Base-by-base conservation (phyloP, 2,888 invertebrate species). In the Aplocera efformata region DNA sequence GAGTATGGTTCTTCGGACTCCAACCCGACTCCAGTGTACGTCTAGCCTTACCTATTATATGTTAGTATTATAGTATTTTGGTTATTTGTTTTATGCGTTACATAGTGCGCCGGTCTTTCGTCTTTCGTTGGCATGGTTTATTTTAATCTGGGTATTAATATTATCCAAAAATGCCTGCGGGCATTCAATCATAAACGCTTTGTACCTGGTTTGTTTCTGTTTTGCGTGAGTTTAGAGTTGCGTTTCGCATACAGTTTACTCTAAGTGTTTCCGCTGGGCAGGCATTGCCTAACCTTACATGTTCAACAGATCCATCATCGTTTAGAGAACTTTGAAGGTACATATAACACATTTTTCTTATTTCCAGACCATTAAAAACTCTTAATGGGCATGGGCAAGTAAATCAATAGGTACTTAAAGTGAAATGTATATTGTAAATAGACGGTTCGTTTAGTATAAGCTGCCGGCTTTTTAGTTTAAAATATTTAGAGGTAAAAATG, bases 171-270 rank as follows among this genome's bases (percentile, higher is more conserved):
- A 84, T 85, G 85, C 76, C 84, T 78, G 82, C 52, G 67, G 66
- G 73, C 74, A 72, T 80, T 86, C 82, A 84, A 86, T 86, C 86
- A 86, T 86, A 85, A 79, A 68, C 65, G 64, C 67, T 65, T 66
- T 67, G 74, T 77, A 82, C 83, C 86, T 86, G 86, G 84, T 86
- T 85, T 83, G 83, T 84, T 85, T 86, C 86, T 78, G 72, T 74
- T 78, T 72, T 64, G 70, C 67, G 63, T 65, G 65, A 65, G 70
- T 72, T 73, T 71, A 63, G 58, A 59, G 63, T 61, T 64, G 56
- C 56, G 63, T 59, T 64, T 63, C 58, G 53, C 69, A 65, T 58
- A 71, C 65, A 69, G 68, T 73, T 72, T 71, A 73, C 62, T 64
- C 55, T 69, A 58, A 60, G 57, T 60, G 68, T 59, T 75, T 72